Conservation (phyloP, 2,888 invertebrate species). For the Biston betularia region DNA sequence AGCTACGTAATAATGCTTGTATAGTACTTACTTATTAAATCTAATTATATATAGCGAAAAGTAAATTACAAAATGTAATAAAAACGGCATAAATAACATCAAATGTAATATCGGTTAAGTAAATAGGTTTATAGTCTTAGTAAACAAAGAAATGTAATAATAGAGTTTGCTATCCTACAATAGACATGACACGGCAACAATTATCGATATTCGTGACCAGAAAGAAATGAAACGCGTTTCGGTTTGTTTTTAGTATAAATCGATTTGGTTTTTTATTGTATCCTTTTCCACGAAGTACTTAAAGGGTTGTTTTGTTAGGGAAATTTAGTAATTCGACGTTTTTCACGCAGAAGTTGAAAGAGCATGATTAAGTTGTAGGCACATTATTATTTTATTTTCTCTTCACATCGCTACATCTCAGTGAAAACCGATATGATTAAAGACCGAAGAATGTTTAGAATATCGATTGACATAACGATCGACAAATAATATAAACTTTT, state of each 20-base stretch:
- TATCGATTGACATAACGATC: background rate
- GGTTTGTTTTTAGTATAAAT: slow-evolving; percentile 6
- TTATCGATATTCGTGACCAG: slow-evolving; percentile 29
- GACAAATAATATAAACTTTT: slow-evolving; percentile 10
- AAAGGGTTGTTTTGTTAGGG: slow-evolving; percentile 10
- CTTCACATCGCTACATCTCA: background rate
- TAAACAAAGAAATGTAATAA: slow-evolving; percentile 24
- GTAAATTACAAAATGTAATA: background rate
- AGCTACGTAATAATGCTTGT: too few species aligned
- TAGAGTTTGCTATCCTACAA: slow-evolving; percentile 8
- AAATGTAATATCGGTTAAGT: slow-evolving; percentile 12
- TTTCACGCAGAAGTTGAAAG: background rate
- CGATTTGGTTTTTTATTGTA: background rate
- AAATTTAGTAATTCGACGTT: background rate
- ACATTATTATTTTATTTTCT: background rate
- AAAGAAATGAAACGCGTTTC: slow-evolving; percentile 4
- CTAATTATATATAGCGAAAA: background rate
- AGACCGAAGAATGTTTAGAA: background rate
- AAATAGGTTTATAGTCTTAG: slow-evolving; percentile 7
- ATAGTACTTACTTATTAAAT: too few species aligned
- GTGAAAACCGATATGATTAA: background rate
- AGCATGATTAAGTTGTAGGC: background rate
- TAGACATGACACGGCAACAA: slow-evolving; percentile 22
- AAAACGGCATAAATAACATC: slow-evolving; percentile 17
- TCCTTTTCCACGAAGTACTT: background rate